A percentile compares a stretch with the other conserved stretches of the same genome.
Evolutionary conservation across 1,140 invertebrate genomes (phyloP).

Genomic region (Atta cephalotes): DNA sequence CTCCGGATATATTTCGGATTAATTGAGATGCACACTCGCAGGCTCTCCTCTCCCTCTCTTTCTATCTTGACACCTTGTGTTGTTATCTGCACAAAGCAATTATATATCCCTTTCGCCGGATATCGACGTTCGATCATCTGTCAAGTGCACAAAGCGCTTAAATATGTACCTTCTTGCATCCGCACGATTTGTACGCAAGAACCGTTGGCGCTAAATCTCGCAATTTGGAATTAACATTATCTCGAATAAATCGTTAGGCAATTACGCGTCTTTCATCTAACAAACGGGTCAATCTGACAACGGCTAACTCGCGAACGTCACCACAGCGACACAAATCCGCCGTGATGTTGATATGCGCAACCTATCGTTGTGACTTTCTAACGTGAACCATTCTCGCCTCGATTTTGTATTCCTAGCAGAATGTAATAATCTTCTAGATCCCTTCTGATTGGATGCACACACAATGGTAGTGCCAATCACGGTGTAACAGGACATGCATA

Average conservation of each 20-base stretch:
- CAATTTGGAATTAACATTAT: conserved; percentile 71
- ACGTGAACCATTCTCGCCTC: not conserved
- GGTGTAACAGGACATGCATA: too few relatives aligned
- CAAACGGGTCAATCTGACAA: conserved; percentile 66
- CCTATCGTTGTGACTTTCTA: not conserved
- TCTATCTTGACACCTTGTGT: conserved; percentile 65
- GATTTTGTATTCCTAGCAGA: too few relatives aligned
- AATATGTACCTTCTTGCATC: not conserved
- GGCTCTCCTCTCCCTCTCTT: conserved; percentile 11
- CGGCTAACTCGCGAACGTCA: conserved; percentile 40
- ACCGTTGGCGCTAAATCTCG: conserved; percentile 19
- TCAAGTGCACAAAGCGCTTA: conserved; percentile 59
- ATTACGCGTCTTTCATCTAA: conserved; percentile 73
- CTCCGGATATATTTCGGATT: conserved; percentile 55
- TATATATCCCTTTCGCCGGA: not conserved
- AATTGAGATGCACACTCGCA: conserved; percentile 56
- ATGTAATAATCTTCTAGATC: too few relatives aligned
- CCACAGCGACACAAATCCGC: conserved; percentile 28
- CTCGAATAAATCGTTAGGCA: conserved; percentile 65
- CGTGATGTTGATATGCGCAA: not conserved
- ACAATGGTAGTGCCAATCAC: too few relatives aligned
- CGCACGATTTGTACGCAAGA: not conserved
- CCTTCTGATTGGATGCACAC: too few relatives aligned
- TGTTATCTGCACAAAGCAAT: conserved; percentile 71
- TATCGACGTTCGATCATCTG: conserved; percentile 70